Base-by-base conservation (phyloP, 2,888 invertebrate genomes). In the Drosophila nigritarsus region DNA sequence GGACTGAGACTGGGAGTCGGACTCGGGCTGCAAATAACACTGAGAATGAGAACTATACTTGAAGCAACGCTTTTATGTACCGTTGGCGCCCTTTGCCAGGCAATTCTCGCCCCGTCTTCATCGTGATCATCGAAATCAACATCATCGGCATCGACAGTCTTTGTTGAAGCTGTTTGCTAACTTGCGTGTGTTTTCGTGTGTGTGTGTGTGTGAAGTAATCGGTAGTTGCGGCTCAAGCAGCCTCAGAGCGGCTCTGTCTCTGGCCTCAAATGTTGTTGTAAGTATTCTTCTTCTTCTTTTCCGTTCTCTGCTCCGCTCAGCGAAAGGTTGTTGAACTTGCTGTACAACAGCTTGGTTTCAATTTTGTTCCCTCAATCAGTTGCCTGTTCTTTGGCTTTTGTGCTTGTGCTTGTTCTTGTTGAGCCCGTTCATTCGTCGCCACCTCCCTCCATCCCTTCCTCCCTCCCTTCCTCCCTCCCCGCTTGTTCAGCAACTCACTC, bases 361-460 rank as follows among this genome's bases (percentile, higher is more conserved):
- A 76, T 73, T 83, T 71, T 76, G 78, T 87, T 85, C 82, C 85
- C 88, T 82, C 89, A 89, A 85, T 87, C 85, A 87, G 88, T 87
- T 79, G 78, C 69, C 45, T 55, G 80, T 81, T 83, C 77, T 89
- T 74, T 74, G 75, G 58, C 69, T 81, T 81, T 79, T 79, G 79
- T 79, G 81, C 77, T 76, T 73, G 77, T 78, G 81, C 77, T 76
- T 73, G 73, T 78, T 78, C 68, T 45, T 45, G 67, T 64, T 62
- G 55, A 34, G 62, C 40, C 75, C 59, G 60, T 71, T 40, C 20
- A 49, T 36, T 54, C 67, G 36, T 40, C 54, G 24, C 15, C 49
- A 27, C 49, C 32, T 32, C 13, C 40, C 32, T 24, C 2, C 18
- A 18, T 1, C 3, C 20, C 18, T 1, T 2, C 20, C 27, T 34